Percentiles rank a stretch among this genome's conserved stretches.
These are phyloP conservation scores for Zaprionus davidi DNA, from an alignment of 1,140 invertebrate genomes.

Conservation along the genomic window DNA sequence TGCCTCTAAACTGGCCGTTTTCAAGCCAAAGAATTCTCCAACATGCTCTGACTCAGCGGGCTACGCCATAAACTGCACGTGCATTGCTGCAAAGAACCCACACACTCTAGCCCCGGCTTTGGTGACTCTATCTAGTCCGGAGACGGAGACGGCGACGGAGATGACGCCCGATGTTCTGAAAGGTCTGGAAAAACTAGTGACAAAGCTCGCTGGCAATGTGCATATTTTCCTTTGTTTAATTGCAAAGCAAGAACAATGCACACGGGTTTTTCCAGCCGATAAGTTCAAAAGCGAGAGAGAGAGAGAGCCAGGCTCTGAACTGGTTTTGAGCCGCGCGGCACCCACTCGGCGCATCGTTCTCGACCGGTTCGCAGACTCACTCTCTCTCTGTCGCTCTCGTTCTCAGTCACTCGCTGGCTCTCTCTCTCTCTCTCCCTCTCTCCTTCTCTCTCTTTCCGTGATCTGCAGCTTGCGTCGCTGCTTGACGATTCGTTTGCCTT, in stretches of 20 bases:
- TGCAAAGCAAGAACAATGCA: not conserved
- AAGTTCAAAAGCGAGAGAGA: not conserved
- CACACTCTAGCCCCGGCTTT: not conserved
- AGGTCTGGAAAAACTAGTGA: conserved; percentile 16
- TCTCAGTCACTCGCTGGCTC: not conserved
- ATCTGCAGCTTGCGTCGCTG: conserved; percentile 3
- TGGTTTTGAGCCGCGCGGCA: conserved; percentile 29
- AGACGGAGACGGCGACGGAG: not conserved
- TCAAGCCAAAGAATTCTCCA: not conserved
- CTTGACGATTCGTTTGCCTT: not conserved
- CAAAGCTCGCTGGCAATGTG: conserved; percentile 5
- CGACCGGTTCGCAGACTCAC: conserved; percentile 49
- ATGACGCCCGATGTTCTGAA: conserved; percentile 10
- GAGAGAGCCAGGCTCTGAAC: conserved; percentile 5
- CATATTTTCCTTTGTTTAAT: conserved; percentile 6
- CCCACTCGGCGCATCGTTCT: conserved; percentile 46
- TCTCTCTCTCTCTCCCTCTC: conserved; percentile 4
- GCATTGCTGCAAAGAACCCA: conserved; percentile 8
- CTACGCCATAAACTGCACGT: conserved; percentile 22
- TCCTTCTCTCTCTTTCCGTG: conserved; percentile 7
- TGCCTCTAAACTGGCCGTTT: not conserved
- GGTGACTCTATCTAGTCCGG: not conserved
- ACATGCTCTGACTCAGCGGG: conserved; percentile 35
- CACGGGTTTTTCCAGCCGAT: conserved; percentile 6
- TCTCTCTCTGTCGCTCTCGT: conserved; percentile 23